phyloP scores from a whole-genome alignment of 2,113 vertebrate genomes.

The Eleginops maclovinus region DNA sequence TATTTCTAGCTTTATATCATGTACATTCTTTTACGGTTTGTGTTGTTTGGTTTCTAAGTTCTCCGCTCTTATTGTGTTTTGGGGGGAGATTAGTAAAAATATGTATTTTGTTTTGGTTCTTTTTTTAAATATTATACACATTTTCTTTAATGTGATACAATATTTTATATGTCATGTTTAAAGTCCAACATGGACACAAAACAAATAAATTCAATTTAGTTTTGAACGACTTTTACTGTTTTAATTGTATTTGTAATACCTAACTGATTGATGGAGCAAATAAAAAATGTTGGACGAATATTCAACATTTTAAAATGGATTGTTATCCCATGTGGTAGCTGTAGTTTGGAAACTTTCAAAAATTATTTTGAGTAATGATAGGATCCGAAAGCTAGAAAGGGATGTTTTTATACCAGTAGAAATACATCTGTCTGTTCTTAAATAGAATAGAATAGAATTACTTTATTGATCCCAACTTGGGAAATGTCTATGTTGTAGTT shows the following conservation, averaged over 20 bases:
- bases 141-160: neutral
- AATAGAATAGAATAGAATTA: neutral
- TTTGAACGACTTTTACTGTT: neutral
- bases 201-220: neutral
- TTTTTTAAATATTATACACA: neutral
- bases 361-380: neutral
- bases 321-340: neutral
- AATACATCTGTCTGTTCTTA: neutral
- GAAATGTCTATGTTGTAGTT: no score
- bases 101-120: neutral
- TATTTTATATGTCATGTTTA: neutral
- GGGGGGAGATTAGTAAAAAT: neutral
- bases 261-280: neutral
- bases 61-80: slow-evolving; percentile 6
- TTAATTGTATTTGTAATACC: neutral
- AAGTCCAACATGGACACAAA: neutral
- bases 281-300: neutral
- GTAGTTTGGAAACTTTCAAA: neutral
- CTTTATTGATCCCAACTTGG: no score
- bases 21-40: neutral
- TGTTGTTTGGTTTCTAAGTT: neutral
- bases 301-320: neutral
- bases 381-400: neutral
- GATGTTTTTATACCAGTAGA: neutral
- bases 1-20: slow-evolving; percentile 3